These are phyloP conservation scores for Anagyrus pseudococci DNA, from an alignment of 2,888 invertebrate genomes.

Conservation along the genomic window DNA sequence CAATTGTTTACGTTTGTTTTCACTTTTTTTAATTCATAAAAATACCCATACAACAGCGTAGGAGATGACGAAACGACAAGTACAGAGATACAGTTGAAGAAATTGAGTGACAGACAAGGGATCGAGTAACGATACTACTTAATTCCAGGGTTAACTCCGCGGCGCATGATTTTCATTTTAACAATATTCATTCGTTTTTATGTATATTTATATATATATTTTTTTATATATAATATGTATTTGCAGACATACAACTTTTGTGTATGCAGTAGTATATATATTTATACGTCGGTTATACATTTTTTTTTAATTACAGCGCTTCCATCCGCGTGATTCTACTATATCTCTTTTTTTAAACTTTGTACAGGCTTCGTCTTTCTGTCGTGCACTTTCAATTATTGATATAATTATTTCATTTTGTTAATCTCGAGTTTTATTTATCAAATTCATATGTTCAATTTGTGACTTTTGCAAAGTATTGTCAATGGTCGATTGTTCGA, in stretches of 20 bases:
- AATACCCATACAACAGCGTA: conserved; percentile 24
- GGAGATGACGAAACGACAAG: conserved; percentile 6
- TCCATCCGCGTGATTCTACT: conserved; percentile 26
- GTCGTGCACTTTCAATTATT: conserved; percentile 12
- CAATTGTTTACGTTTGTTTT: conserved; percentile 7
- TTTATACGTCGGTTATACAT: conserved; percentile 38
- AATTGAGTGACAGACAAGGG: conserved; percentile 14
- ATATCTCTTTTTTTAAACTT: conserved; percentile 30
- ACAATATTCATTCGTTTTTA: conserved; percentile 35
- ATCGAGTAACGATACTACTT: conserved; percentile 29
- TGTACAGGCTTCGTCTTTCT: conserved; percentile 37
- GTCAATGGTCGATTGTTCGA: conserved; percentile 17
- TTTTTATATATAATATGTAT: conserved; percentile 38
- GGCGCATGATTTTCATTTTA: conserved; percentile 26
- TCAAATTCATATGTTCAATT: no score
- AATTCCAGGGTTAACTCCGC: conserved; percentile 32
- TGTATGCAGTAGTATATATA: conserved; percentile 31
- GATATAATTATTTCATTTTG: neutral
- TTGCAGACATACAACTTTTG: conserved; percentile 23
- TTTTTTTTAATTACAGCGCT: conserved; percentile 37
- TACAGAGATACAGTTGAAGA: conserved; percentile 7
- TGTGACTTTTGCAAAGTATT: neutral
- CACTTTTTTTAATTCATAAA: no score
- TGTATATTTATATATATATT: conserved; percentile 34
- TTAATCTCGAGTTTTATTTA: conserved; percentile 4